phyloP scores from a whole-genome alignment of 1,140 invertebrate species.

The Platorchestia sp. region DNA sequence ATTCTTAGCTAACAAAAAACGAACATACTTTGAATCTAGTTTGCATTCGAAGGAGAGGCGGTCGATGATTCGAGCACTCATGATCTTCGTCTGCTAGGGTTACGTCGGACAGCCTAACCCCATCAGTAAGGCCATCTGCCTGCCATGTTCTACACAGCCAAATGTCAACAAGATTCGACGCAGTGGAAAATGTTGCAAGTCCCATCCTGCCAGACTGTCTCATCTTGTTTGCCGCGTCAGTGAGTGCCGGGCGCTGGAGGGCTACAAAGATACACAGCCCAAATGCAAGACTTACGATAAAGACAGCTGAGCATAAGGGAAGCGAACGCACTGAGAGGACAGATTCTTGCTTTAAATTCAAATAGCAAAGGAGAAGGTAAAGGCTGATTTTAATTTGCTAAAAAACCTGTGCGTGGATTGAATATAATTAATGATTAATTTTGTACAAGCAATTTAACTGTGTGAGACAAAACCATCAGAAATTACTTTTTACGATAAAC shows the following conservation, averaged over 20 bases:
- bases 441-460: no score
- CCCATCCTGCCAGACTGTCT: constrained; percentile 31
- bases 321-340: neutral
- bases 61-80: neutral
- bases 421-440: neutral
- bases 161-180: constrained; percentile 53
- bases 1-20: neutral
- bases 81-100: neutral
- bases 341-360: neutral
- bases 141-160: constrained; percentile 49
- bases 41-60: neutral
- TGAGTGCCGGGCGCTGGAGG: neutral
- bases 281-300: neutral
- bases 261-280: neutral
- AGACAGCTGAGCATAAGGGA: neutral
- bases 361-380: neutral
- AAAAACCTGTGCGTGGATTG: neutral
- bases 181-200: constrained; percentile 52
- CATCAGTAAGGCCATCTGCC: constrained; percentile 32
- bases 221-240: constrained; percentile 41
- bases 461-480: no score
- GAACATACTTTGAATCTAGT: neutral
- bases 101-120: constrained; percentile 16
- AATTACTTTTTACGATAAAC: no score
- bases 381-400: neutral